Conservation (phyloP, 2,888 invertebrate species). For the Sarcophaga rosellei region DNA sequence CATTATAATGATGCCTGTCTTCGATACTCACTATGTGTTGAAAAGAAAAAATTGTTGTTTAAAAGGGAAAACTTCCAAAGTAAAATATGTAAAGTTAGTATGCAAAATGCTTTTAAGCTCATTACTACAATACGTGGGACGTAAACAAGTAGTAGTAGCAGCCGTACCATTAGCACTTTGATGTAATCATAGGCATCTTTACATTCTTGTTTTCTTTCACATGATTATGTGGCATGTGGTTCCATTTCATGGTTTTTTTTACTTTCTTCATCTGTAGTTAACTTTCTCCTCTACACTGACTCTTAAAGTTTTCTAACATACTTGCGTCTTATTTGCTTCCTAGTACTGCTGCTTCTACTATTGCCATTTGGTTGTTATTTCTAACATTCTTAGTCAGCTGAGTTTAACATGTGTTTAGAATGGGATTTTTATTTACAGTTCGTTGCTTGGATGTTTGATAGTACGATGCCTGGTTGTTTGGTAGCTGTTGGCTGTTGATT, state of each 20-base stretch:
- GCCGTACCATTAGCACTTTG: background rate
- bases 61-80: too few relatives aligned
- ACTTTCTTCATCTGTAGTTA: slow-evolving; percentile 46
- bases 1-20: background rate
- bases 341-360: background rate
- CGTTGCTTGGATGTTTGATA: background rate
- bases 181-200: too few relatives aligned
- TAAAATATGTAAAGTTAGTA: background rate
- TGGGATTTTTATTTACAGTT: slow-evolving; percentile 55
- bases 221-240: slow-evolving; percentile 35
- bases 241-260: background rate
- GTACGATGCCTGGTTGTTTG: background rate
- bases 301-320: slow-evolving; percentile 53
- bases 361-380: slow-evolving; percentile 6
- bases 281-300: slow-evolving; percentile 26
- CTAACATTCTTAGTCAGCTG: background rate
- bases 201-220: too few relatives aligned
- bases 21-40: background rate
- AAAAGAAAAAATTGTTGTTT: background rate
- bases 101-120: slow-evolving; percentile 45
- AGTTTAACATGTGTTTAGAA: slow-evolving; percentile 3
- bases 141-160: too few relatives aligned
- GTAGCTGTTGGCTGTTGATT: background rate
- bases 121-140: slow-evolving; percentile 13
- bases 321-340: slow-evolving; percentile 30